A percentile compares a stretch with the other conserved stretches of the same genome.
phyloP scores from a whole-genome alignment of 2,888 invertebrate species.

The Euclidia mi region DNA sequence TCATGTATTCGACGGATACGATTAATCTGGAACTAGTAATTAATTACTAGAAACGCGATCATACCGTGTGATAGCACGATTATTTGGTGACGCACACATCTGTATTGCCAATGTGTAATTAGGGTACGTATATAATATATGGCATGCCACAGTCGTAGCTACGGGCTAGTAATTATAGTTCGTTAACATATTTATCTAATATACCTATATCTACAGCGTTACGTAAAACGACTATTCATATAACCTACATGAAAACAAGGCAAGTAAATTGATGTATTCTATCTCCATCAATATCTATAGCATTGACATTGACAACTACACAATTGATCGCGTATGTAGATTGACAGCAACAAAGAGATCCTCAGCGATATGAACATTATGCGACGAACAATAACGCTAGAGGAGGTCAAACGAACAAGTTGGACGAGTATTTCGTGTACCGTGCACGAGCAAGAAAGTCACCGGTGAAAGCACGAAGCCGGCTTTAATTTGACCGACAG shows the following conservation, averaged over 20 bases:
- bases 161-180: conserved; percentile 22
- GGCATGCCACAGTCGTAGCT: conserved; percentile 16
- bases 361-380: conserved; percentile 68
- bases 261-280: conserved; percentile 16
- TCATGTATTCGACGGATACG: conserved; percentile 72
- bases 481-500: conserved; percentile 77
- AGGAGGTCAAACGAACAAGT: conserved; percentile 78
- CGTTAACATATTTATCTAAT: conserved; percentile 12
- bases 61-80: conserved; percentile 59
- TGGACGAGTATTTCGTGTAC: conserved; percentile 65
- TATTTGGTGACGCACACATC: conserved; percentile 60
- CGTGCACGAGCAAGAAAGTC: conserved; percentile 78
- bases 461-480: conserved; percentile 83
- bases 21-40: conserved; percentile 75
- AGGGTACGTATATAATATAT: conserved; percentile 27
- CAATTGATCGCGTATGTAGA: conserved; percentile 60
- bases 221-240: too few species aligned
- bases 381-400: conserved; percentile 68
- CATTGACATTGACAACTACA: conserved; percentile 68
- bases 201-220: not conserved
- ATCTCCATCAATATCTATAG: conserved; percentile 53
- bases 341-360: conserved; percentile 71
- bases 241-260: conserved; percentile 28
- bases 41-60: conserved; percentile 63
- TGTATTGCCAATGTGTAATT: conserved; percentile 54